Conservation (phyloP, 2,113 vertebrate genomes). For the Menura novaehollandiae region DNA sequence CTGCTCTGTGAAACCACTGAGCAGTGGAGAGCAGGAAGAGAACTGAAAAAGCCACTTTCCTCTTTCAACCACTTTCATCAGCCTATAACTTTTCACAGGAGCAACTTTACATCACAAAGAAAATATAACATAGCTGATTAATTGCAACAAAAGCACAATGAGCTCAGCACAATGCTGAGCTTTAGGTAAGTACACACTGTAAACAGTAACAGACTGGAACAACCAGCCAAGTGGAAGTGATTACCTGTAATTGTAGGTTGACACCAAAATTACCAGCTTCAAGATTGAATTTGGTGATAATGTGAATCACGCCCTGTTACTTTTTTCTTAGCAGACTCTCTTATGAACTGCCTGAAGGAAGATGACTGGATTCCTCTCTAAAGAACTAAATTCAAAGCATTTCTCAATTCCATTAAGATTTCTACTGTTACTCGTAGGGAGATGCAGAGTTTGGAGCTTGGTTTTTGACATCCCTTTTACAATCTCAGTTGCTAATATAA, state of each 20-base stretch:
- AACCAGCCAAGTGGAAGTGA: background rate
- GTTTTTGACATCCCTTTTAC: background rate
- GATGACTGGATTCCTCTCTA: background rate
- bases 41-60: accelerated
- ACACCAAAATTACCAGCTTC: slow-evolving; percentile 54
- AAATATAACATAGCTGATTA: background rate
- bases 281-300: slow-evolving; percentile 44
- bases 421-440: background rate
- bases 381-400: background rate
- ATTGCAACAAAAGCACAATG: background rate
- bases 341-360: slow-evolving; percentile 1
- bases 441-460: background rate
- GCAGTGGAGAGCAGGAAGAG: background rate
- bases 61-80: background rate
- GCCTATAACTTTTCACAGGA: background rate
- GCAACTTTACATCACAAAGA: background rate
- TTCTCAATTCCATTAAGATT: background rate
- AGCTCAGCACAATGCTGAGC: background rate
- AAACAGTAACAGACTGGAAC: background rate
- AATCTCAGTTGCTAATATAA: background rate
- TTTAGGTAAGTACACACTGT: background rate
- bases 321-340: slow-evolving; percentile 17
- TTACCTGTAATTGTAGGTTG: slow-evolving; percentile 30
- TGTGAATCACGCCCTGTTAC: slow-evolving; percentile 33
- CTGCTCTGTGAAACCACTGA: background rate